Base-by-base conservation (phyloP, 2,113 vertebrate species). In the Cyprinodon tularosa region DNA sequence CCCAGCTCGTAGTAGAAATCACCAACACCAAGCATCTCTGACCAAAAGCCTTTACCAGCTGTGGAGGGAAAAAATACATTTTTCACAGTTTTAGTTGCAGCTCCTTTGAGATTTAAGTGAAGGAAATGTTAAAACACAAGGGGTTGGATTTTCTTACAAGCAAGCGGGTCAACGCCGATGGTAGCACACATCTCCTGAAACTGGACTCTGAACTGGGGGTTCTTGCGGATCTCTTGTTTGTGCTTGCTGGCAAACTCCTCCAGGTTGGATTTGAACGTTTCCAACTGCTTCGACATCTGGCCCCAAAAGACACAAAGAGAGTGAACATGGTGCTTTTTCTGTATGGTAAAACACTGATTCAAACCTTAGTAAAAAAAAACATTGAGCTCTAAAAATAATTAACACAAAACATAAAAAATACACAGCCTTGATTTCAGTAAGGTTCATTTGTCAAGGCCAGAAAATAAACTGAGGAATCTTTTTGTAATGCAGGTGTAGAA, bases 11-110 rank as follows among this genome's bases (percentile, higher is more conserved):
- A 99, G 88, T 99, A 99, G 81, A 99, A 99, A 83, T 99, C 98
- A 39, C 98, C 98, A 1, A 99, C 96, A 0, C 98, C 97, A 1
- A 99, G 90, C 97, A 99, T 97, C 93, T 99, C 97, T 0, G 98
- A 97, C 98, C 98, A 99, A 85, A 99, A 99, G 17, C 98, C 98
- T 95, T 99, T 99, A 0, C 98, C 97, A 70, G 98, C 97, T 99
- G 87, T 79, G 53, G 13, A 42, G 47, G 38, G 65, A 38, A 61
- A 53, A 63, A 53, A 71, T 8, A 61, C 7, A 4, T n/a, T 61
- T 47, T 62, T 72, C 44, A 62, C 40, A 5, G n/a, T 39, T 39
- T 65, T 42, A 22, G 12, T 29, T 45, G n/a, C 45, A 20, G 50
- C 50, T 57, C n/a, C 5, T 10, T 57, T 57, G 50, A 6, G 14